Evolutionary conservation across 92 coral and sea anemone genomes (phyloP), one percentile per base, ranked within the genome.

Genomic region (Umimayanthus chanpuru): DNA sequence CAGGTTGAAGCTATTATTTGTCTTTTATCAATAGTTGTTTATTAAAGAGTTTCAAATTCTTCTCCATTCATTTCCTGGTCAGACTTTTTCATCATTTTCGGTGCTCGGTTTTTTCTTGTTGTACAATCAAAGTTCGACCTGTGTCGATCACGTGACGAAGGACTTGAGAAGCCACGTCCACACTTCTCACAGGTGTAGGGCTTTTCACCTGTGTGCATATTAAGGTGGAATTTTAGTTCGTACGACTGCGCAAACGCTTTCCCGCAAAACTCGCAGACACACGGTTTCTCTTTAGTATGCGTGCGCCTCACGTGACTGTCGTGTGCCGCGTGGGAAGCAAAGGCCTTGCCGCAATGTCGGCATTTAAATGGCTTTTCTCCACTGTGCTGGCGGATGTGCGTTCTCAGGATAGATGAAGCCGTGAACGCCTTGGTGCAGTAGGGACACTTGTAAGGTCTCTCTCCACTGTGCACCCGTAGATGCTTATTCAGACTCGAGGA

Each of bases 311-410:
- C 99, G 96, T 97, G 99, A 81, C 99, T 97, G 73, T 97, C 99
- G 75, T 97, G 99, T 20, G 99, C 99, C 11, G 99, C 99, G 88
- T 97, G 99, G n/a, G 99, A 97, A 20, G 99, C 99, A 85, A 97
- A 97, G 26, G 99, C 99, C 81, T 95, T 95, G 11, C 98, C 96
- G 82, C 99, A 97, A 77, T 97, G 99, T 43, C 98, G 97, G 65
- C 99, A 97, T 90, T 97, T 97, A 81, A 97, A 97, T 28, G 99
- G 99, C 76, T 97, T 97, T 84, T 97, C 99, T 4, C 99, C 99
- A 77, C 96, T 93, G 89, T 97, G 99, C 67, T 97, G 99, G 55
- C 99, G 94, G 47, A 97, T 93, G 90, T 97, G 99, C 39, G 99
- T 97, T 32, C 99, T 92, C 81, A 97, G 86, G 73, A 97, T 97